Conservation (phyloP, 1,140 invertebrate species). For the Trichonephila clavipes region DNA sequence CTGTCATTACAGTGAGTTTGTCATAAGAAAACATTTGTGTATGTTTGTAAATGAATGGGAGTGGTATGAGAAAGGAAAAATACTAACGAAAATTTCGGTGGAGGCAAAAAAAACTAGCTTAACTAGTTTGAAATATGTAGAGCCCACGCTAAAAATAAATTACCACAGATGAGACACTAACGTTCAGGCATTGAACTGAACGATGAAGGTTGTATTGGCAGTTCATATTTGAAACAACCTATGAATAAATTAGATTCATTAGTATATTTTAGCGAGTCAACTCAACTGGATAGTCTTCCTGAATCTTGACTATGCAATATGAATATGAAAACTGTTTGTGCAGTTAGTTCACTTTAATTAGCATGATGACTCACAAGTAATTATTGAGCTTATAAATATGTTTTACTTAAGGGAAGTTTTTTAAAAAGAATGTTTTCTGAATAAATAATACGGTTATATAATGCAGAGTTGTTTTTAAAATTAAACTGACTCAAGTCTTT, state of each 20-base stretch:
- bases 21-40: not conserved
- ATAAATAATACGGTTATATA: too few species aligned
- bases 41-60: not conserved
- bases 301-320: too few species aligned
- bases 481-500: too few species aligned
- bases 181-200: not conserved
- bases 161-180: not conserved
- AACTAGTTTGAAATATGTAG: conserved; percentile 21
- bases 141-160: not conserved
- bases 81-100: not conserved
- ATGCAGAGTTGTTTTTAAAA: too few species aligned
- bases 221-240: not conserved
- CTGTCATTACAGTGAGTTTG: not conserved
- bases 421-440: too few species aligned
- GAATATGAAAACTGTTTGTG: too few species aligned
- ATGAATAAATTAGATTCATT: not conserved
- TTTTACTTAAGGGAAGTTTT: too few species aligned
- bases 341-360: too few species aligned
- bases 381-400: too few species aligned
- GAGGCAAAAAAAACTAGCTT: not conserved
- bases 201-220: conserved; percentile 1
- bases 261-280: not conserved
- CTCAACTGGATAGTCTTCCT: not conserved
- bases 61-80: not conserved
- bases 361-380: too few species aligned